Percentiles rank a stretch among this genome's conserved stretches.
phyloP scores from a whole-genome alignment of 2,113 vertebrate genomes.

The Poecilia latipinna region DNA sequence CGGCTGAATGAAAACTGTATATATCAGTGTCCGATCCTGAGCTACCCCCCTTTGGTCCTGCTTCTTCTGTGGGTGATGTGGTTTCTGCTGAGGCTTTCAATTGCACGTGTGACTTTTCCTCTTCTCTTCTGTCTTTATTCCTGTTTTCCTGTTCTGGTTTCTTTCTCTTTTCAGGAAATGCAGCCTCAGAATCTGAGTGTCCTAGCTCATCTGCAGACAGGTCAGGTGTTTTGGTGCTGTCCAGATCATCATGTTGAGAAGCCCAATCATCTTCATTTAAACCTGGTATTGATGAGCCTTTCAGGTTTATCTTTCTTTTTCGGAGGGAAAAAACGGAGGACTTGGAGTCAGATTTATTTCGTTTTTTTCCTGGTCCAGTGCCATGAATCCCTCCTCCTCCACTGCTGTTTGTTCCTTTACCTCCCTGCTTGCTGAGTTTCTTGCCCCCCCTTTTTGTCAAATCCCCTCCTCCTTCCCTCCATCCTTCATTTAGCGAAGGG shows the following conservation, averaged over 20 bases:
- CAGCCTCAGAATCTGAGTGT: constrained; percentile 86
- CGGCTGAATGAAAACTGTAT: constrained; percentile 96
- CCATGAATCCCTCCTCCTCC: constrained; percentile 71
- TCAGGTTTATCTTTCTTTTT: constrained; percentile 89
- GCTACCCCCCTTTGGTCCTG: constrained; percentile 88
- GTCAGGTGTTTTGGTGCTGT: constrained; percentile 90
- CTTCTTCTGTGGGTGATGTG: constrained; percentile 56
- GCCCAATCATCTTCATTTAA: constrained; percentile 90
- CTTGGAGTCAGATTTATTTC: constrained; percentile 88
- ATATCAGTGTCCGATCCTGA: constrained; percentile 97
- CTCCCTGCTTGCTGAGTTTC: constrained; percentile 84
- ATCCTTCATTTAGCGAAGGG: constrained; percentile 81
- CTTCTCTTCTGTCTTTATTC: background rate
- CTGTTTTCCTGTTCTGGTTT: constrained; percentile 30
- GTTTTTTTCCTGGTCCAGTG: constrained; percentile 81
- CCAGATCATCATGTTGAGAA: constrained; percentile 84
- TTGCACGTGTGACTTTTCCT: constrained; percentile 14
- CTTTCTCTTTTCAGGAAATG: constrained; percentile 73
- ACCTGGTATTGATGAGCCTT: constrained; percentile 79
- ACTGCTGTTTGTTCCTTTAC: constrained; percentile 72
- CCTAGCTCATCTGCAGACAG: constrained; percentile 91
- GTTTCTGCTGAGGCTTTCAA: constrained; percentile 22
- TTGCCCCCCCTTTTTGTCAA: constrained; percentile 88
- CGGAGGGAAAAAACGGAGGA: constrained; percentile 94
- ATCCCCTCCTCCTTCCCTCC: constrained; percentile 85